Conservation (phyloP, 2,888 invertebrate species). For the Phaonia tiefii region DNA sequence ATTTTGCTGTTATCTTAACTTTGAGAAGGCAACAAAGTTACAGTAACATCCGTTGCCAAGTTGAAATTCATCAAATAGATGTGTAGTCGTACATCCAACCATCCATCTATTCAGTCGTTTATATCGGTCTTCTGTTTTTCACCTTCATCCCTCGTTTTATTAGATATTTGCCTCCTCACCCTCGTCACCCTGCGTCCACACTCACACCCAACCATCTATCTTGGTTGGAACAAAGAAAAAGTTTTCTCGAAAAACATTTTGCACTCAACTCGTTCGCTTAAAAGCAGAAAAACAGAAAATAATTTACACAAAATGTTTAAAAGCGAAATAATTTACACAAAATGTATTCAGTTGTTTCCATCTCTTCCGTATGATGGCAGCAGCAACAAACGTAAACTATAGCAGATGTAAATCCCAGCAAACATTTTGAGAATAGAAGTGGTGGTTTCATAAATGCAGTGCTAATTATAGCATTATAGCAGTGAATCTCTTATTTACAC, state of each 20-base stretch:
- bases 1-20: slow-evolving; percentile 12
- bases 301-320: slow-evolving; percentile 23
- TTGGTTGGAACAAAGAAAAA: slow-evolving; percentile 15
- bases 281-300: slow-evolving; percentile 6
- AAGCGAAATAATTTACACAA: slow-evolving; percentile 36
- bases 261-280: slow-evolving; percentile 23
- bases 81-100: neutral
- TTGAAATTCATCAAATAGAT: slow-evolving; percentile 25
- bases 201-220: neutral
- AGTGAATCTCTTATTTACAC: no score
- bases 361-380: neutral
- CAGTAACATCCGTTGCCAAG: slow-evolving; percentile 26
- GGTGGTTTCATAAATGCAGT: no score
- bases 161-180: no score
- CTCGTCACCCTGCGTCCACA: no score
- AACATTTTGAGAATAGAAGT: neutral
- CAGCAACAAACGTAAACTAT: neutral
- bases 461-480: no score
- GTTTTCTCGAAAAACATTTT: neutral
- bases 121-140: no score
- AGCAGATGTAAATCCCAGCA: neutral
- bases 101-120: no score
- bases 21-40: slow-evolving; percentile 15
- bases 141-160: no score
- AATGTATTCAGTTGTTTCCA: neutral